These are phyloP conservation scores for Patella caerulea DNA, from an alignment of 2,888 invertebrate genomes.

Conservation along the genomic window DNA sequence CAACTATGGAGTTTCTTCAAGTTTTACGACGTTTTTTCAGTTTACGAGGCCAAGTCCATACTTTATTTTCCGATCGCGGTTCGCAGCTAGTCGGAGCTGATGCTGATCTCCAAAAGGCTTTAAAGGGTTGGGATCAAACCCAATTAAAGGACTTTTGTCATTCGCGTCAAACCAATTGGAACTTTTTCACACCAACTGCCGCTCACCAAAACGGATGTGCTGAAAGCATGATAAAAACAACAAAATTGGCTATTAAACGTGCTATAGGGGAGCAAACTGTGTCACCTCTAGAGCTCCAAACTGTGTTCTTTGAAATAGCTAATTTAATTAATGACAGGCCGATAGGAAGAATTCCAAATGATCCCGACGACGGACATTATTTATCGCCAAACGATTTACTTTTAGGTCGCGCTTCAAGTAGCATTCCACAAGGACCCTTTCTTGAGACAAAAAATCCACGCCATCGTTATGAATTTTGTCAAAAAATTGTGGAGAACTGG, in stretches of 20 bases:
- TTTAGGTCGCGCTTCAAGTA: background rate
- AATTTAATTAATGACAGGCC: background rate
- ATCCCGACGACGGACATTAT: background rate
- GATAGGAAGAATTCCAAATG: background rate
- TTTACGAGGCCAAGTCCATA: background rate
- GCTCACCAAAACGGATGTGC: conserved; percentile 3
- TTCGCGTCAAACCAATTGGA: conserved; percentile 1
- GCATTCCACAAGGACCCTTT: background rate
- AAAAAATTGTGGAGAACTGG: background rate
- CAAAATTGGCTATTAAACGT: background rate
- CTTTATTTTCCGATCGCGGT: background rate
- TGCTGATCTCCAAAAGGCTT: background rate
- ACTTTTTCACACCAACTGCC: conserved; percentile 2
- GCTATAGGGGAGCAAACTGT: background rate
- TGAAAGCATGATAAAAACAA: conserved; percentile 8
- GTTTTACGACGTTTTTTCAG: background rate
- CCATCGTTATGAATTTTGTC: background rate
- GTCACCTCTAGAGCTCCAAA: background rate
- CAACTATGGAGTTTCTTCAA: background rate
- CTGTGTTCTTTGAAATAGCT: background rate
- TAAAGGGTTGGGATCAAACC: background rate
- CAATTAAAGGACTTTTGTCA: background rate
- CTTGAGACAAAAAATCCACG: background rate
- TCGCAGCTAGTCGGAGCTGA: background rate
- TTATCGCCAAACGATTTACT: background rate